These are phyloP conservation scores for Polypterus senegalus DNA, from an alignment of 2,113 vertebrate genomes.

Conservation along the genomic window DNA sequence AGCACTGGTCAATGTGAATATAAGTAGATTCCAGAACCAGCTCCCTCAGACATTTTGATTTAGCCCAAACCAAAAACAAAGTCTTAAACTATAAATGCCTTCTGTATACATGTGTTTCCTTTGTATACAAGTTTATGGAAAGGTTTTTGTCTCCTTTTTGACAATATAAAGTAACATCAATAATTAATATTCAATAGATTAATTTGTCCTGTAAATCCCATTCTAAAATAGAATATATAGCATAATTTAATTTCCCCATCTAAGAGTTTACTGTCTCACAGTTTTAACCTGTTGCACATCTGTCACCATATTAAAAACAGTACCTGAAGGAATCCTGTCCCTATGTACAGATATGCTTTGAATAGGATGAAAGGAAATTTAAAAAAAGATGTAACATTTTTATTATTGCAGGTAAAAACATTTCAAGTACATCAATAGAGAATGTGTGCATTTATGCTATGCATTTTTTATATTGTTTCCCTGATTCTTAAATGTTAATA, in stretches of 20 bases:
- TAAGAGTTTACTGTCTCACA: too few species aligned
- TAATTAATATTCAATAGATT: too few species aligned
- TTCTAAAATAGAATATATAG: too few species aligned
- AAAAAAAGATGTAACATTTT: background rate
- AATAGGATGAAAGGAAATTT: background rate
- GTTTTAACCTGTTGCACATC: too few species aligned
- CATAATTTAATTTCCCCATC: too few species aligned
- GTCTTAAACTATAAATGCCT: slow-evolving; percentile 27
- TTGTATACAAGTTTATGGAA: background rate
- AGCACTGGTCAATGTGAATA: slow-evolving; percentile 40
- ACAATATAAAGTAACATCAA: background rate
- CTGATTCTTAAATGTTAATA: too few species aligned
- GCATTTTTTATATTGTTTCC: background rate
- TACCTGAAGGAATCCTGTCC: too few species aligned
- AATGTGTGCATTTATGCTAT: too few species aligned
- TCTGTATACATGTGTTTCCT: slow-evolving; percentile 24
- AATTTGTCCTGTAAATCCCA: too few species aligned
- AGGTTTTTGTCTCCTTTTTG: background rate
- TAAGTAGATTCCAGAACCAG: slow-evolving; percentile 48
- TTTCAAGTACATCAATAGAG: background rate
- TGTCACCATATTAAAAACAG: too few species aligned
- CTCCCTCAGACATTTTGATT: slow-evolving; percentile 28
- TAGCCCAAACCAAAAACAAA: slow-evolving; percentile 25
- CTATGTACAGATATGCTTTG: too few species aligned
- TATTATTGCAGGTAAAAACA: background rate